Conservation (phyloP, 2,797 vertebrate species). For the Pyrrhura leucotis region DNA sequence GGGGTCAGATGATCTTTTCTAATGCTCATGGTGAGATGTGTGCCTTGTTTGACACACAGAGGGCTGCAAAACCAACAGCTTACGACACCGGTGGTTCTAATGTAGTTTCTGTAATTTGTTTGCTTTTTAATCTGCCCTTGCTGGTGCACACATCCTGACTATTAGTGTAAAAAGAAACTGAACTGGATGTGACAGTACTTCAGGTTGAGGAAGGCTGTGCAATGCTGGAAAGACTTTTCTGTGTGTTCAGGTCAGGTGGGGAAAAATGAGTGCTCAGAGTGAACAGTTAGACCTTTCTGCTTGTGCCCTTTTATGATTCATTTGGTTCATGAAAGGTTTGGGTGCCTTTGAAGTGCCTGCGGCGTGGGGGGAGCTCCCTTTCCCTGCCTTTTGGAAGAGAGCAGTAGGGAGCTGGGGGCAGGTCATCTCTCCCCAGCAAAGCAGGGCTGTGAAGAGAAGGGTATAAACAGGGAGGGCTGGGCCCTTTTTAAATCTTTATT, state of each 20-base stretch:
- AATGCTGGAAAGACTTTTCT: not conserved
- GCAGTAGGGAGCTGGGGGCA: not conserved
- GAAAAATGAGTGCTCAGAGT: not conserved
- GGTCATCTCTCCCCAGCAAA: not conserved
- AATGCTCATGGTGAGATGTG: not conserved
- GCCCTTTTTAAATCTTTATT: not conserved
- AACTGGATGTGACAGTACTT: not conserved
- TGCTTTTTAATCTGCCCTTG: not conserved
- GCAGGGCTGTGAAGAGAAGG: not conserved
- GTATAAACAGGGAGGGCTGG: slow-evolving; percentile 6
- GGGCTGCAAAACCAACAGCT: not conserved
- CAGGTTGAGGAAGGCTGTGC: not conserved
- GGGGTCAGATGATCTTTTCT: not conserved
- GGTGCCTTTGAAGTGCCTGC: slow-evolving; percentile 47
- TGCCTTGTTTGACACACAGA: not conserved
- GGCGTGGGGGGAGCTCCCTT: not conserved
- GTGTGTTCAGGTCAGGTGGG: not conserved
- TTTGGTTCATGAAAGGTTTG: slow-evolving; percentile 37
- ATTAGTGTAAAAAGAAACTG: not conserved
- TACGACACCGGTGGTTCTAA: not conserved
- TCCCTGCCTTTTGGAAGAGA: slow-evolving; percentile 2
- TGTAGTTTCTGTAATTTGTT: not conserved
- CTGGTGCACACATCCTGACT: not conserved
- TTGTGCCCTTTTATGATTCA: slow-evolving; percentile 29
- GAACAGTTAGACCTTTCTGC: slow-evolving; percentile 36